Evolutionary conservation across 1,140 invertebrate genomes (phyloP), one percentile per base, ranked within the genome.

Genomic region (Drosophila tsacasi): DNA sequence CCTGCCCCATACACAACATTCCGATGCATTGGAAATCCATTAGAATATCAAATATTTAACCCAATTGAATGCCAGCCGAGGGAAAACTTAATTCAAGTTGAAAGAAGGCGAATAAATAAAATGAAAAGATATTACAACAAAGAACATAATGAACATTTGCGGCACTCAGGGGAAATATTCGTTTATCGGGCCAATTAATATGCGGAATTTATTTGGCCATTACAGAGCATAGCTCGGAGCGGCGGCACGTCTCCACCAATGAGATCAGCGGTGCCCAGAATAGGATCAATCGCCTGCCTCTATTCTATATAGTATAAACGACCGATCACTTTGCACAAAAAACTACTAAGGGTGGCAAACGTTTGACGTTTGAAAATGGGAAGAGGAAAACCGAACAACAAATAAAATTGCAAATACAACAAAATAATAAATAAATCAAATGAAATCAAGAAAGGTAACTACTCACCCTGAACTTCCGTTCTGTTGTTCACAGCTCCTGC

Each of bases 1-100:
- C 19, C 21, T 19, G 32, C 32, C 0, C 15, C 17, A 15, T 6
- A 27, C 25, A 27, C 35, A 13, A 55, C 35, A 67, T 71, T 67
- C 67, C 63, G 19, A 55, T 76, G 35, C 73, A 76, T 59, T 52
- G 40, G 21, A 69, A 78, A 69, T 78, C 73, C 74, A 78, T 78
- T 69, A 50, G 75, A 62, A 69, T 21, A 55, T 61, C 75, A 69
- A 77, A 78, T 69, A 78, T 78, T 78, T 62, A 77, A 62, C 57
- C 75, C 42, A 78, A 78, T 78, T 67, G 39, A 61, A 55, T 37
- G 68, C 21, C 39, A 4, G 57, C 35, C 61, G 5, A 68, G n/a
- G 2, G 30, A 19, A 37, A 71, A 42, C 52, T 60, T 59, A 42
- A 72, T 72, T 72, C 74, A 77, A 66, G 73, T 76, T 68, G 74